A percentile compares a stretch with the other conserved stretches of the same genome.
Evolutionary conservation across 2,113 vertebrate genomes (phyloP).

Genomic region (Oncorhynchus kisutch): DNA sequence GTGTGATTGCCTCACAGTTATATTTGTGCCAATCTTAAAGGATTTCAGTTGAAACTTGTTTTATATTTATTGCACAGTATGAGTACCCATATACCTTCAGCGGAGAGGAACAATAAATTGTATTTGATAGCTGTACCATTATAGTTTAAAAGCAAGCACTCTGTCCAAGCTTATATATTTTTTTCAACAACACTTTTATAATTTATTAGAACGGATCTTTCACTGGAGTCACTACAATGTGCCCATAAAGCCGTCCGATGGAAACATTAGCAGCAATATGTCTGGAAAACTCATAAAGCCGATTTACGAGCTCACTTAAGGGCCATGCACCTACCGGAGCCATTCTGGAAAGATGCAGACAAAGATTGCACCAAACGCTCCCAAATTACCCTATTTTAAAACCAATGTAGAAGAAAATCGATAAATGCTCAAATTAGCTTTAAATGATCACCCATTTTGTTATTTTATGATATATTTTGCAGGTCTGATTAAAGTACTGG

Average conservation of each 20-base stretch:
- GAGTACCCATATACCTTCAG: not conserved
- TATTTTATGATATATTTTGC: no score
- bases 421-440: conserved; percentile 46
- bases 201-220: conserved; percentile 59
- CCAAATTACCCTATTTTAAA: conserved; percentile 71
- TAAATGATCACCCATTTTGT: not conserved
- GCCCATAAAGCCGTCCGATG: conserved; percentile 67
- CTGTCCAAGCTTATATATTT: conserved; percentile 39
- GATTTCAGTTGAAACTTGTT: not conserved
- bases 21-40: not conserved
- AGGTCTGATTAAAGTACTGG: no score
- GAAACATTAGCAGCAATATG: conserved; percentile 75
- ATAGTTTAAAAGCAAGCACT: conserved; percentile 37
- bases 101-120: not conserved
- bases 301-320: conserved; percentile 78
- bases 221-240: conserved; percentile 64
- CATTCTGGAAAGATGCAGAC: conserved; percentile 68
- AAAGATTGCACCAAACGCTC: conserved; percentile 65
- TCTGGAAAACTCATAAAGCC: conserved; percentile 75
- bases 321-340: conserved; percentile 68
- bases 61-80: not conserved
- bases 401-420: conserved; percentile 66
- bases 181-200: conserved; percentile 64
- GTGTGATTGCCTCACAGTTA: not conserved
- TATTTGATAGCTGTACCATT: conserved; percentile 2